A percentile compares a stretch with the other conserved stretches of the same genome.
phyloP scores from a whole-genome alignment of 2,888 invertebrate species.

The Drosophila aldrichi region DNA sequence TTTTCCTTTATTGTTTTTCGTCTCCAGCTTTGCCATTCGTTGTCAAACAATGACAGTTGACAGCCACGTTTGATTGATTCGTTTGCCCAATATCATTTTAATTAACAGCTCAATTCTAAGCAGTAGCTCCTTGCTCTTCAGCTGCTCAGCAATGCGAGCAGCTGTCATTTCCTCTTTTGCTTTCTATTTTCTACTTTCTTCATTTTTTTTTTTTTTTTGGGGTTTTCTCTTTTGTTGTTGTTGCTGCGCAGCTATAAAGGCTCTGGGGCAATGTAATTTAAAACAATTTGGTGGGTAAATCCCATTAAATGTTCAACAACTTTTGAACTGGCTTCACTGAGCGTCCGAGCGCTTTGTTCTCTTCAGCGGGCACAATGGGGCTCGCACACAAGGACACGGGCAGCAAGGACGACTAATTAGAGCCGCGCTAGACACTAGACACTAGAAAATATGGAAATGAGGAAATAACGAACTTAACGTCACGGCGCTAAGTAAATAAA shows the following conservation, averaged over 20 bases:
- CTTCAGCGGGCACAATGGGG: constrained; percentile 51
- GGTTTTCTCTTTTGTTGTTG: background rate
- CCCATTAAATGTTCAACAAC: constrained; percentile 68
- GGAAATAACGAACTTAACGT: constrained; percentile 36
- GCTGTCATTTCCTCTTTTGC: constrained; percentile 20
- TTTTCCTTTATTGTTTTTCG: background rate
- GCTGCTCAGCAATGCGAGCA: constrained; percentile 14
- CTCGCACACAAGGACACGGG: constrained; percentile 54
- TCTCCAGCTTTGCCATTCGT: background rate
- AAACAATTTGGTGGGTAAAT: constrained; percentile 64
- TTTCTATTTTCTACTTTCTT: background rate
- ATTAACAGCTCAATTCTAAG: constrained; percentile 25
- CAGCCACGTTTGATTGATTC: constrained; percentile 32
- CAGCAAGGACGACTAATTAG: constrained; percentile 62
- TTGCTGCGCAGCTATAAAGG: constrained; percentile 2
- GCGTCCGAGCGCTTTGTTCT: constrained; percentile 54
- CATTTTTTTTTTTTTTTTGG: background rate
- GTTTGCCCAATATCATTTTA: constrained; percentile 20
- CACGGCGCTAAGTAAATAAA: constrained; percentile 66
- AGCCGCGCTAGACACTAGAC: constrained; percentile 59
- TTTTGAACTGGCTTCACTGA: constrained; percentile 45
- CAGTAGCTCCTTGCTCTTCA: constrained; percentile 1
- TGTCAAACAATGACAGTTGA: constrained; percentile 20
- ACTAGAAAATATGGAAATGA: constrained; percentile 45
- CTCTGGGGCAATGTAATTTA: constrained; percentile 53